phyloP scores from a whole-genome alignment of 23 tunicate genomes.

The Halocynthia aurantium region DNA sequence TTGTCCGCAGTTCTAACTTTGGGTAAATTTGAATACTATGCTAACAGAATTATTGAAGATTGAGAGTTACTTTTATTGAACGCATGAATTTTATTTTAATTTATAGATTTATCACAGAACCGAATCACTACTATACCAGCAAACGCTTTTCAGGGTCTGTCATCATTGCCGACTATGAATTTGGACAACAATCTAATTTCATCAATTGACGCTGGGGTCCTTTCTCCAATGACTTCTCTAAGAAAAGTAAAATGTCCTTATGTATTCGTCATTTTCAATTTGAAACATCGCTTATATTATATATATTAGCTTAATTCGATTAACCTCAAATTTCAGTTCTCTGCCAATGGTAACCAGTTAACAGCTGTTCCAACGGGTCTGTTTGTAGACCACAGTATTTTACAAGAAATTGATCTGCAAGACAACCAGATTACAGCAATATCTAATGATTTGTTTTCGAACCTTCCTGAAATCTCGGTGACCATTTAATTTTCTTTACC shows the following conservation, averaged over 20 bases:
- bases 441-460: slow-evolving; percentile 33
- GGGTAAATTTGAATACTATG: slow-evolving; percentile 26
- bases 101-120: slow-evolving; percentile 52
- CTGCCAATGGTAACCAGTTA: slow-evolving; percentile 35
- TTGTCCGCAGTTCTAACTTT: slow-evolving; percentile 45
- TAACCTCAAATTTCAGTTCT: slow-evolving; percentile 25
- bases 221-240: slow-evolving; percentile 43
- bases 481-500: background rate
- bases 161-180: slow-evolving; percentile 36
- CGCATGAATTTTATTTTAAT: background rate
- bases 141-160: slow-evolving; percentile 53
- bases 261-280: background rate
- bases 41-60: too few species aligned
- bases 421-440: slow-evolving; percentile 44
- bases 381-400: slow-evolving; percentile 26
- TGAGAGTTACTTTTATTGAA: too few species aligned
- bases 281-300: too few species aligned
- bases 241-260: slow-evolving; percentile 19
- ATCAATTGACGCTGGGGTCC: slow-evolving; percentile 46
- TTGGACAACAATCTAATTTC: slow-evolving; percentile 43
- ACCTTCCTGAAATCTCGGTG: slow-evolving; percentile 34
- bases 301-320: background rate
- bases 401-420: slow-evolving; percentile 68
- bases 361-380: slow-evolving; percentile 45
- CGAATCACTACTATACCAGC: slow-evolving; percentile 24